Conservation (phyloP, 2,888 invertebrate species). For the Drepana falcataria region DNA sequence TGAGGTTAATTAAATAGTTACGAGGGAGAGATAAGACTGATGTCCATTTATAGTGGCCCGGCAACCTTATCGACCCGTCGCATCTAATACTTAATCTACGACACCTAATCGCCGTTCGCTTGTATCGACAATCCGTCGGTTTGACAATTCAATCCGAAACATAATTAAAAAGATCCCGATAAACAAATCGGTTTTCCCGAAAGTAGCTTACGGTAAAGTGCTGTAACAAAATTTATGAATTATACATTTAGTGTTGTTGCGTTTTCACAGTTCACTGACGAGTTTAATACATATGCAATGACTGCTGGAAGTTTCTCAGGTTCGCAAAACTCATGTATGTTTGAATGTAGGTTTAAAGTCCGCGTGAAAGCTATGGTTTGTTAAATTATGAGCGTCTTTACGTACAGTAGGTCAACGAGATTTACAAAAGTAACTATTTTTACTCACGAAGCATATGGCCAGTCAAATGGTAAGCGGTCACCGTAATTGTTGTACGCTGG, state of each 20-base stretch:
- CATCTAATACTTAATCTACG: conserved; percentile 57
- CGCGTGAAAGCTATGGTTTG: too few species aligned
- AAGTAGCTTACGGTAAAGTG: neutral
- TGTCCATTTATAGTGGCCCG: conserved; percentile 57
- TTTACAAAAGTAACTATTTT: too few species aligned
- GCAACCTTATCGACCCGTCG: conserved; percentile 59
- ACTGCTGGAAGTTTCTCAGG: neutral
- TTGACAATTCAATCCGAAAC: conserved; percentile 9
- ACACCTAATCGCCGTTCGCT: conserved; percentile 37
- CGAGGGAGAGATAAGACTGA: conserved; percentile 56
- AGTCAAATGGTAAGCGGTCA: too few species aligned
- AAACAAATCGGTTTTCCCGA: neutral
- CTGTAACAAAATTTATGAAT: neutral
- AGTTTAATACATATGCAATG: neutral
- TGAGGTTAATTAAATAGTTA: conserved; percentile 73
- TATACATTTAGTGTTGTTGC: too few species aligned
- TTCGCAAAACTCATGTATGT: neutral
- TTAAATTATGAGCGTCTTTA: too few species aligned
- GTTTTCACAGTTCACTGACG: neutral
- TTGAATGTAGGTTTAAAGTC: neutral
- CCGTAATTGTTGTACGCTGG: too few species aligned
- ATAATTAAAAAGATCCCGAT: neutral
- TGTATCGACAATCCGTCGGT: conserved; percentile 13
- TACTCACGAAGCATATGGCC: too few species aligned
- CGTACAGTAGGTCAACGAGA: too few species aligned